Evolutionary conservation across 2,888 invertebrate genomes (phyloP).

Genomic region (Polydrusus tereticollis): DNA sequence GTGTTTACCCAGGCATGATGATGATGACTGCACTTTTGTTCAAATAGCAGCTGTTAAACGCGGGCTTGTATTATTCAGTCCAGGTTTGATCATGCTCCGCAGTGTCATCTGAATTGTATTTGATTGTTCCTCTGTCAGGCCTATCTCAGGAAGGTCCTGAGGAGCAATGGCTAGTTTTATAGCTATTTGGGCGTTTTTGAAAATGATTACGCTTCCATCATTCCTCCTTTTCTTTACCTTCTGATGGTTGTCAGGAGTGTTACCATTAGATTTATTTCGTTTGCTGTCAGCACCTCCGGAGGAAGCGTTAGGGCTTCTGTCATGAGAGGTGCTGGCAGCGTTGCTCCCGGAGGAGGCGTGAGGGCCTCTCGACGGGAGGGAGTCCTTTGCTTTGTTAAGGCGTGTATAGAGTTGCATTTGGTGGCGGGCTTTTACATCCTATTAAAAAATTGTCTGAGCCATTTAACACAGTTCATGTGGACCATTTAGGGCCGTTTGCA

Average conservation of each 20-base stretch:
- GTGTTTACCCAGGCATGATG: not conserved
- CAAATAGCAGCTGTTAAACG: not conserved
- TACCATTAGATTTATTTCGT: not conserved
- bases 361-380: too few species aligned
- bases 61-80: not conserved
- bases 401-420: too few species aligned
- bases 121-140: not conserved
- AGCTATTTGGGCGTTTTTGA: not conserved
- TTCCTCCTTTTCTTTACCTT: not conserved
- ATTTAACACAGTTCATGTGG: too few species aligned
- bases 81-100: not conserved
- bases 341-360: too few species aligned
- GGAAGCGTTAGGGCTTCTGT: too few species aligned
- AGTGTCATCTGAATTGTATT: not conserved
- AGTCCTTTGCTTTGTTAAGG: too few species aligned
- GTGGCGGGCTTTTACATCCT: too few species aligned
- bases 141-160: not conserved
- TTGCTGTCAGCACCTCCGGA: not conserved
- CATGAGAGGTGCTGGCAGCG: too few species aligned
- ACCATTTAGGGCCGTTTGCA: too few species aligned
- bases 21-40: not conserved
- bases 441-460: too few species aligned
- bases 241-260: not conserved
- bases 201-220: not conserved
- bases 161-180: not conserved